A percentile compares a stretch with the other conserved stretches of the same genome.
Conservation (phyloP, 2,888 invertebrate genomes). For the Cheiracanthium punctorium region DNA sequence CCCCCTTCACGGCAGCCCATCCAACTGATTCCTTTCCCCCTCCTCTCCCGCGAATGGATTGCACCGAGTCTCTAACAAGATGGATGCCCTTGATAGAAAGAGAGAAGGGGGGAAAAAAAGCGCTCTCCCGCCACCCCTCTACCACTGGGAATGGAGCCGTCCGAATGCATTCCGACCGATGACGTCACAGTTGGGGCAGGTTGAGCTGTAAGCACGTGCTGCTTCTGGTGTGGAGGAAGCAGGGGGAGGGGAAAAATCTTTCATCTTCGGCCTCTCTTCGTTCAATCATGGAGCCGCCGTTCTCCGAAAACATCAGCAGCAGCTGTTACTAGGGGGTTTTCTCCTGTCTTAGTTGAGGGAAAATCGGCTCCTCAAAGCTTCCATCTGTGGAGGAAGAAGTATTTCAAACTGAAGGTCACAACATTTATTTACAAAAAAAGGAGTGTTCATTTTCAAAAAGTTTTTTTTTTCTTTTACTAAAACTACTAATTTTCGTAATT, state of each 20-base stretch:
- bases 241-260: neutral
- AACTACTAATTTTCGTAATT: too few species aligned
- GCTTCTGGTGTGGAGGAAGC: neutral
- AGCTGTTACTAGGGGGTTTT: slow-evolving; percentile 46
- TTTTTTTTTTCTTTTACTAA: too few species aligned
- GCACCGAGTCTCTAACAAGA: neutral
- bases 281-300: slow-evolving; percentile 10
- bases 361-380: too few species aligned
- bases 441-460: too few species aligned
- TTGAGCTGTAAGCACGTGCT: slow-evolving; percentile 9
- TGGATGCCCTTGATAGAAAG: slow-evolving; percentile 14
- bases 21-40: neutral
- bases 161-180: slow-evolving; percentile 8
- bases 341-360: too few species aligned
- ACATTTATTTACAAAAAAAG: too few species aligned
- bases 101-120: neutral
- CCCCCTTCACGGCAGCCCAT: neutral
- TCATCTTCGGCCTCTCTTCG: slow-evolving; percentile 25
- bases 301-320: slow-evolving; percentile 48
- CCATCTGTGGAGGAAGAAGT: too few species aligned
- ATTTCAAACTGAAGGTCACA: too few species aligned
- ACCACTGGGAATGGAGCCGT: neutral
- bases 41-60: neutral
- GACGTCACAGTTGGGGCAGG: slow-evolving; percentile 7
- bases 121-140: neutral